Conservation (phyloP, 2,113 vertebrate species). For the Hippoglossus stenolepis region DNA sequence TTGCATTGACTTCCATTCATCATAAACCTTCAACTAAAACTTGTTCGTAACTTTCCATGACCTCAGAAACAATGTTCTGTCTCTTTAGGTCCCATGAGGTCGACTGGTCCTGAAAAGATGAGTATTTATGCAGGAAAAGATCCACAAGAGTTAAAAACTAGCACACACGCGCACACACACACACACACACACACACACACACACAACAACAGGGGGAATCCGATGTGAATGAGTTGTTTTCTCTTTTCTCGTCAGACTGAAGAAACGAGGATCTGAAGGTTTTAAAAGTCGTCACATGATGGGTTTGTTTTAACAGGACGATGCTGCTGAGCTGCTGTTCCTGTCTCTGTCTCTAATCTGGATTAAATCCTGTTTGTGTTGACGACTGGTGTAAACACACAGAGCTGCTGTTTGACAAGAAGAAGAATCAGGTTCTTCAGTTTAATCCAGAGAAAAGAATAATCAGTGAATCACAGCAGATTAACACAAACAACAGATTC, state of each 20-base stretch:
- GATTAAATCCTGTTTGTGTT: constrained; percentile 53
- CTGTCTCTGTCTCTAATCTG: constrained; percentile 51
- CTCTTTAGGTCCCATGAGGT: too few species aligned
- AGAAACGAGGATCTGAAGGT: constrained; percentile 7
- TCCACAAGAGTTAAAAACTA: too few species aligned
- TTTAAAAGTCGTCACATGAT: neutral
- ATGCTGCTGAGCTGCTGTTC: constrained; percentile 31
- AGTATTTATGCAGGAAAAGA: too few species aligned
- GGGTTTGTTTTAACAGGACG: neutral
- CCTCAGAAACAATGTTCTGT: too few species aligned
- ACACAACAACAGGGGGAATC: too few species aligned
- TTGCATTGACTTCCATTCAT: too few species aligned
- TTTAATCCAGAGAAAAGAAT: constrained; percentile 1
- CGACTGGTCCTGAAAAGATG: too few species aligned
- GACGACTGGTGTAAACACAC: neutral
- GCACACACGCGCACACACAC: too few species aligned
- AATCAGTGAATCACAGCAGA: constrained; percentile 1
- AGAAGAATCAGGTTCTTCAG: neutral
- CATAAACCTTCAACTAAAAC: neutral
- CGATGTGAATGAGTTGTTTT: too few species aligned
- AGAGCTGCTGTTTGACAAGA: constrained; percentile 16
- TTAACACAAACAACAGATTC: neutral
- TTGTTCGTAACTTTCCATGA: neutral
- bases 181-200: too few species aligned
- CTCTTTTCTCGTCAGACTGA: too few species aligned